Conservation (phyloP, 2,797 vertebrate genomes). For the Anguilla megastoma region DNA sequence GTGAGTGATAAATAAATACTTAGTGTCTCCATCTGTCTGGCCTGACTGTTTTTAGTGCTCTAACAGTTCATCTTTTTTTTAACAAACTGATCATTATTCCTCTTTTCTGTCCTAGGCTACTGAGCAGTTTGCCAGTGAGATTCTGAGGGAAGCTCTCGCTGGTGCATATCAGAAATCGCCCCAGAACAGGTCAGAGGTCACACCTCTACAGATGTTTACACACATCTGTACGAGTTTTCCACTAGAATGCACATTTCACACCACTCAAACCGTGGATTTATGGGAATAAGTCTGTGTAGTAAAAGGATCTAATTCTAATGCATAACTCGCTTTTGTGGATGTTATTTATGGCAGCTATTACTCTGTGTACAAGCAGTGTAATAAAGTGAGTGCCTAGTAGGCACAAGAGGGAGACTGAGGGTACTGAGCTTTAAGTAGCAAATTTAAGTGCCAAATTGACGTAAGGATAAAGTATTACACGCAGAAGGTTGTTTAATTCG, state of each 20-base stretch:
- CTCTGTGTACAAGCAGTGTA: neutral
- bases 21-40: neutral
- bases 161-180: constrained; percentile 83
- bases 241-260: neutral
- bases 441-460: neutral
- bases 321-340: neutral
- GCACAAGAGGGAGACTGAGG: neutral
- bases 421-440: neutral
- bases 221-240: neutral
- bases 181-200: constrained; percentile 84
- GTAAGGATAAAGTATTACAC: neutral
- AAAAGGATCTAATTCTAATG: neutral
- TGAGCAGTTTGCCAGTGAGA: constrained; percentile 90
- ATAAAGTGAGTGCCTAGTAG: neutral
- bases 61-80: neutral
- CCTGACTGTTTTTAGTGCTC: neutral
- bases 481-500: neutral
- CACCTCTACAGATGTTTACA: neutral
- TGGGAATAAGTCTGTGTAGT: neutral
- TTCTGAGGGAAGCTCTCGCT: constrained; percentile 89
- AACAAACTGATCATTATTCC: constrained; percentile 18
- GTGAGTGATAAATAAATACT: neutral
- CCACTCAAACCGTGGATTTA: neutral
- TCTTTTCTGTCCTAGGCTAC: constrained; percentile 77
- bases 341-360: neutral